These are phyloP conservation scores for Brenthis hecate DNA, from an alignment of 2,888 invertebrate genomes.

Conservation along the genomic window DNA sequence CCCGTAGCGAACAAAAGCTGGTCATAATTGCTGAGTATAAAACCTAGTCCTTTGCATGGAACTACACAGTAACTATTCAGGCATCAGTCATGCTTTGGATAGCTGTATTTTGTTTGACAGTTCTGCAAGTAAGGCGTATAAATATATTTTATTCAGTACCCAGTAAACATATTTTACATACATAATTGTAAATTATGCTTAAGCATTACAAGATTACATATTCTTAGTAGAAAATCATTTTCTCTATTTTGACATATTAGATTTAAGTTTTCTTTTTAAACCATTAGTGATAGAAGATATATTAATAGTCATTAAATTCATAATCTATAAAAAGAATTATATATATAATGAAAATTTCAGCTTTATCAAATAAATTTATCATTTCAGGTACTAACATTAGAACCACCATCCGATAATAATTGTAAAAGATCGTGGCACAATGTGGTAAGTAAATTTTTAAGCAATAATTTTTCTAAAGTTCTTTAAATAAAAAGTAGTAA, in stretches of 20 bases:
- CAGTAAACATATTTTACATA: conserved; percentile 7
- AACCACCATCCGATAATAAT: conserved; percentile 47
- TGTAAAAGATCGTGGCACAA: conserved; percentile 52
- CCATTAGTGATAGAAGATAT: neutral
- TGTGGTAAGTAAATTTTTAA: conserved; percentile 44
- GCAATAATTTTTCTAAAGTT: neutral
- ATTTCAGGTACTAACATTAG: conserved; percentile 52
- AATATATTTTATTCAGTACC: neutral
- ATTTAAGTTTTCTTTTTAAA: no score
- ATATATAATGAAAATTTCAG: no score
- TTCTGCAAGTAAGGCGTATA: conserved; percentile 56
- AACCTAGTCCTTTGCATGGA: conserved; percentile 45
- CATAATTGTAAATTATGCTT: no score
- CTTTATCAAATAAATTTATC: conserved; percentile 1
- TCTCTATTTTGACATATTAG: no score
- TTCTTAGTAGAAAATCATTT: no score
- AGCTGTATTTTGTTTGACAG: conserved; percentile 47
- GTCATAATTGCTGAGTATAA: conserved; percentile 53
- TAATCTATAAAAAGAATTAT: neutral
- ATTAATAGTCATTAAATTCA: neutral
- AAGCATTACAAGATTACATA: no score
- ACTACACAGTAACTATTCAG: conserved; percentile 41
- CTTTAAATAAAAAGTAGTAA: neutral
- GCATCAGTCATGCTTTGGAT: conserved; percentile 52
- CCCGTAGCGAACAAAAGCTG: conserved; percentile 61